Evolutionary conservation across 2,797 vertebrate genomes (phyloP).

Genomic region (Sphaeramia orbicularis): DNA sequence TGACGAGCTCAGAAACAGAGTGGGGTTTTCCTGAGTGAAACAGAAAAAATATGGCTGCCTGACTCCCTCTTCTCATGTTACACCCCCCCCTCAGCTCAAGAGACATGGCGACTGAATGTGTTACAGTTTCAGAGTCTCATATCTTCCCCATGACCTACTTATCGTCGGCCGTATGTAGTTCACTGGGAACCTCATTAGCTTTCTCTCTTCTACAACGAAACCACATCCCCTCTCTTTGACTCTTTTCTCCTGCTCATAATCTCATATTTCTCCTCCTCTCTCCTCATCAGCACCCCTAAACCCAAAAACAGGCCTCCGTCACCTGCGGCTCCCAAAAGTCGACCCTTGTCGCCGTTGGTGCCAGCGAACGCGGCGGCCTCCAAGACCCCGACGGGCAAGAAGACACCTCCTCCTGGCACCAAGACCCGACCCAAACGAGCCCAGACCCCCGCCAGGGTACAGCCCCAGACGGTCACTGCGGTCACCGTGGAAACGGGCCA

Average conservation of each 20-base stretch:
- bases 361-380: conserved; percentile 46
- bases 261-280: conserved; percentile 16
- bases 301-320: conserved; percentile 89
- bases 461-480: conserved; percentile 74
- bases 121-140: conserved; percentile 23
- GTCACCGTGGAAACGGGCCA: conserved; percentile 75
- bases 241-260: background rate
- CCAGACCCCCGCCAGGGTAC: conserved; percentile 77
- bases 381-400: conserved; percentile 73
- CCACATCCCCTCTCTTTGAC: background rate
- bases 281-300: conserved; percentile 77
- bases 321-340: conserved; percentile 86
- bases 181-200: conserved; percentile 25
- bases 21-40: conserved; percentile 37
- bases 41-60: conserved; percentile 5
- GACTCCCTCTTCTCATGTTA: conserved; percentile 30
- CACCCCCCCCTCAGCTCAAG: conserved; percentile 15
- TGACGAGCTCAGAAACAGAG: conserved; percentile 21
- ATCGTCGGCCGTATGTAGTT: background rate
- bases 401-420: conserved; percentile 83
- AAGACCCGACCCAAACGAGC: conserved; percentile 87
- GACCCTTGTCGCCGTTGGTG: conserved; percentile 86
- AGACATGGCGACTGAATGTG: conserved; percentile 11
- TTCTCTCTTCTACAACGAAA: conserved; percentile 1
- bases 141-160: conserved; percentile 57